Base-by-base conservation (phyloP, 1,140 invertebrate species). In the Sarcophaga bullata region DNA sequence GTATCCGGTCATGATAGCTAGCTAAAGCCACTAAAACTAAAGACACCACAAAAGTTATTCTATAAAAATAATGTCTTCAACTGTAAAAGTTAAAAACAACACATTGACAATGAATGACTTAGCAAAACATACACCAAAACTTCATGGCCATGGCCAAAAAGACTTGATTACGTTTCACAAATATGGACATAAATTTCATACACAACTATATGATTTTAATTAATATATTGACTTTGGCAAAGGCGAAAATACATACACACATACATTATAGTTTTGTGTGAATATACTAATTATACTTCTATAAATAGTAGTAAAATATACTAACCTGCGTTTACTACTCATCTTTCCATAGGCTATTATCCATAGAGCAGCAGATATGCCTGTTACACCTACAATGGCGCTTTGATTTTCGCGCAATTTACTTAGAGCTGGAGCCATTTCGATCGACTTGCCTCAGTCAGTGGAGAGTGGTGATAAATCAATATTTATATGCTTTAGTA, bases 371-470 rank as follows among this genome's bases (percentile, higher is more conserved):
- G 92, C 90, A 11, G 91, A 91, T 54, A 93, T 86, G 82, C 92
- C 92, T 72, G 92, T 90, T 19, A 91, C 91, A 81, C 92, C 91
- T 80, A 92, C 87, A 54, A 90, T 90, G 81, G 91, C 88, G 85
- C 92, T 93, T 85, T 90, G 92, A 86, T 90, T 91, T 50, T 91
- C 92, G 81, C 92, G 86, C 84, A 92, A 91, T 91, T 94, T 94
- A 88, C 93, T 94, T 68, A 93, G 88, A 81, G 91, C 90, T 85
- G 93, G 93, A 84, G 93, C 93, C 93, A 94, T 94, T 82, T 82
- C 19, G 25, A 80, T 82, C 19, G 25, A 80, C 37, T 48, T n/a
- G 0, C 25, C 4, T 47, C 62, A 80, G 9, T 75, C 6, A 15
- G 54, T 3, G 13, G 54, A 58, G 54, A 9, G 54, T 58, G 11